Evolutionary conservation across 2,888 invertebrate species (phyloP).

Genomic region (Clistopyga incitator): DNA sequence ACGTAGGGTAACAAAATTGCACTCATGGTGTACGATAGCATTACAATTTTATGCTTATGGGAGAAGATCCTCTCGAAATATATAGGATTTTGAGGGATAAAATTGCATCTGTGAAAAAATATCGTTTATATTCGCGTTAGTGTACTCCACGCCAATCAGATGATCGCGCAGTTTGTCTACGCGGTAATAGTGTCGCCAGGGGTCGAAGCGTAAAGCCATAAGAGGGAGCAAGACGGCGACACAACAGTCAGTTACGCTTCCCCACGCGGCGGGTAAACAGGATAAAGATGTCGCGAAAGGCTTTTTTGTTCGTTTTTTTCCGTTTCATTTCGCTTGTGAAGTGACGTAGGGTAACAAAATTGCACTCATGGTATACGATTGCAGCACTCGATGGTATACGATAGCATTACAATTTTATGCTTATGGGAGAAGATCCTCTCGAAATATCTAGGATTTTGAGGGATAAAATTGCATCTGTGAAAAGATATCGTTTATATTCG

Average conservation of each 20-base stretch:
- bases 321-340: not conserved
- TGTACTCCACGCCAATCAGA: not conserved
- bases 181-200: not conserved
- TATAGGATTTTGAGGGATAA: no score
- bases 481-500: not conserved
- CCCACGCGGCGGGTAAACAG: not conserved
- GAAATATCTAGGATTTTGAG: no score
- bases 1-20: not conserved
- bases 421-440: no score
- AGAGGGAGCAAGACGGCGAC: not conserved
- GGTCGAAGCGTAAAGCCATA: not conserved
- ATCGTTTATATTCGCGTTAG: not conserved
- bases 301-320: no score
- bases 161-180: not conserved
- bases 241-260: conserved; percentile 1
- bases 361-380: no score
- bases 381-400: no score
- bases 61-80: no score
- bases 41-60: no score
- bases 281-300: not conserved
- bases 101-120: not conserved
- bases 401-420: no score
- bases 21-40: no score
- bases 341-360: not conserved
- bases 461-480: not conserved